These are phyloP conservation scores for Notolepis coatsorum DNA, from an alignment of 2,797 vertebrate species.

Conservation along the genomic window DNA sequence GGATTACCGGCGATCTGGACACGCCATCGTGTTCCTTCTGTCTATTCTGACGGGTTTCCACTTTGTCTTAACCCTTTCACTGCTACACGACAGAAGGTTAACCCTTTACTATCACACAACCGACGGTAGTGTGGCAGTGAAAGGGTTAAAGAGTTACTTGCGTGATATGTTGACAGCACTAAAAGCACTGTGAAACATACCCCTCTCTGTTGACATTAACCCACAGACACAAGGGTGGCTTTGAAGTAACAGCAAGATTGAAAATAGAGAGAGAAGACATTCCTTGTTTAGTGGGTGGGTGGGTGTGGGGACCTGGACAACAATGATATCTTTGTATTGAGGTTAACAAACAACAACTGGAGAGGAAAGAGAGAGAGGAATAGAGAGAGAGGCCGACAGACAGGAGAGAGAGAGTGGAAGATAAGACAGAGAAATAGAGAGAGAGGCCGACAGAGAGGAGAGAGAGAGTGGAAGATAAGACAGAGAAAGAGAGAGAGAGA, in stretches of 20 bases:
- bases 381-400: not conserved
- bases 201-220: conserved; percentile 31
- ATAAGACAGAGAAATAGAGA: too few relatives aligned
- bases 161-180: conserved; percentile 13
- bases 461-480: too few relatives aligned
- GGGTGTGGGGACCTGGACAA: conserved; percentile 31
- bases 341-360: conserved; percentile 32
- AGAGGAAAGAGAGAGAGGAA: conserved; percentile 13
- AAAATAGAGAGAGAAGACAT: conserved; percentile 41
- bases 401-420: too few relatives aligned
- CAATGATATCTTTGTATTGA: conserved; percentile 53
- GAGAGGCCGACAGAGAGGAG: too few relatives aligned
- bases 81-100: too few relatives aligned
- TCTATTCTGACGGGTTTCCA: too few relatives aligned
- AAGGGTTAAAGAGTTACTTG: not conserved
- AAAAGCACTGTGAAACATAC: conserved; percentile 30
- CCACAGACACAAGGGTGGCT: conserved; percentile 28
- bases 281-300: conserved; percentile 41
- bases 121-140: too few relatives aligned
- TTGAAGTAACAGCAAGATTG: conserved; percentile 51
- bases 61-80: too few relatives aligned
- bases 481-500: too few relatives aligned
- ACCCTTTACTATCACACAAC: too few relatives aligned
- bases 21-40: too few relatives aligned
- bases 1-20: too few relatives aligned